Evolutionary conservation across 2,113 vertebrate species (phyloP).

Genomic region (Oostethus manadensis): DNA sequence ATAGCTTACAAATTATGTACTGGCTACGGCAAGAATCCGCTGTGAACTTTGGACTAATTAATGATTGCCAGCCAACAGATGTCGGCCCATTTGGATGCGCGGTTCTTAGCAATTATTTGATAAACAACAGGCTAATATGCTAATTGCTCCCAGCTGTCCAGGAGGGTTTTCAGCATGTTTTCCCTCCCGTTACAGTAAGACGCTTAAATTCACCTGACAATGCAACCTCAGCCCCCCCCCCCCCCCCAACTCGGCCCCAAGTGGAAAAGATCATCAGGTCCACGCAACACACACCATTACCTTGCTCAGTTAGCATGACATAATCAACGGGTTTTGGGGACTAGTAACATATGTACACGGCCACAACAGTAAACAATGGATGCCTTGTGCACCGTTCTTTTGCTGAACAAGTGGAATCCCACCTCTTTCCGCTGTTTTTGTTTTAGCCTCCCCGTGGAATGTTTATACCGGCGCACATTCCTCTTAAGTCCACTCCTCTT

Average conservation of each 20-base stretch:
- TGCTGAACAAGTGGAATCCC: constrained; percentile 65
- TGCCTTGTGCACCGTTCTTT: constrained; percentile 51
- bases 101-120: constrained; percentile 72
- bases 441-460: constrained; percentile 61
- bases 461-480: constrained; percentile 59
- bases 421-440: constrained; percentile 57
- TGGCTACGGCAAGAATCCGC: constrained; percentile 52
- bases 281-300: constrained; percentile 46
- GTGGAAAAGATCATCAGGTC: constrained; percentile 36
- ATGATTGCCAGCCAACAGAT: constrained; percentile 67
- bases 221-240: constrained; percentile 1
- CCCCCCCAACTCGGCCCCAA: neutral
- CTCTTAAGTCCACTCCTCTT: constrained; percentile 23
- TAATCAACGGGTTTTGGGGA: constrained; percentile 49
- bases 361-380: constrained; percentile 60
- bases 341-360: constrained; percentile 24
- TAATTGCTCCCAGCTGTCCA: constrained; percentile 68
- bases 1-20: constrained; percentile 67
- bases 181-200: constrained; percentile 65
- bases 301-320: constrained; percentile 59
- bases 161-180: constrained; percentile 59
- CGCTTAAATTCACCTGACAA: constrained; percentile 55
- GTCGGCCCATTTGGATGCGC: constrained; percentile 53
- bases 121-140: constrained; percentile 72
- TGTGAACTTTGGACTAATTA: constrained; percentile 66